Conservation (phyloP, 1,140 invertebrate species). For the Drosophila pseudoananassae region DNA sequence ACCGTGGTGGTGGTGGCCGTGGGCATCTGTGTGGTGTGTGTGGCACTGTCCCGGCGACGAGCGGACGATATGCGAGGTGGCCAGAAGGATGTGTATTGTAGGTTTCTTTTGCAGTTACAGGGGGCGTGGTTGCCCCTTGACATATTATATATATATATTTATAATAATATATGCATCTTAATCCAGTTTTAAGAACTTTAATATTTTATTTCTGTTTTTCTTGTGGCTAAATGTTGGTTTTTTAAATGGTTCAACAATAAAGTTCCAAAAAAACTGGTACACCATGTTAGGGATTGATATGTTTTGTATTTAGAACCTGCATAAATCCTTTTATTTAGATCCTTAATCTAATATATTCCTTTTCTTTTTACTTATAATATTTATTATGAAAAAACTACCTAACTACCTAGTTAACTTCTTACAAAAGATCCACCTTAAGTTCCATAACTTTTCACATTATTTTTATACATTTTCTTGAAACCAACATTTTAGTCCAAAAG, state of each 20-base stretch:
- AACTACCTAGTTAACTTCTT: no score
- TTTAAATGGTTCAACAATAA: no score
- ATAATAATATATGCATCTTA: neutral
- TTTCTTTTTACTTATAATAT: no score
- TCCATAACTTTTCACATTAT: neutral
- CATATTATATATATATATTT: neutral
- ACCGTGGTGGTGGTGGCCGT: slow-evolving; percentile 94
- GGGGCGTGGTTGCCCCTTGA: neutral
- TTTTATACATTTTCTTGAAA: neutral
- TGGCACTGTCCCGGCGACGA: slow-evolving; percentile 91
- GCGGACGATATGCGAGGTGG: slow-evolving; percentile 92
- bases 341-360: no score
- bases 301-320: no score
- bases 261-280: no score
- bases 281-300: no score
- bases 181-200: neutral
- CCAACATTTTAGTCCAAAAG: slow-evolving; percentile 26
- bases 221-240: slow-evolving; percentile 27
- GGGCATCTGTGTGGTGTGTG: slow-evolving; percentile 94
- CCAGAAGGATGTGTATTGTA: slow-evolving; percentile 88
- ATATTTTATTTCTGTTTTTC: slow-evolving; percentile 46
- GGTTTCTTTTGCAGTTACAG: slow-evolving; percentile 77
- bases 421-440: no score
- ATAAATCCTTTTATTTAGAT: no score
- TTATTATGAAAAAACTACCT: no score